A percentile compares a stretch with the other conserved stretches of the same genome.
phyloP scores from a whole-genome alignment of 2,113 vertebrate species.

The Zosterops japonicus region DNA sequence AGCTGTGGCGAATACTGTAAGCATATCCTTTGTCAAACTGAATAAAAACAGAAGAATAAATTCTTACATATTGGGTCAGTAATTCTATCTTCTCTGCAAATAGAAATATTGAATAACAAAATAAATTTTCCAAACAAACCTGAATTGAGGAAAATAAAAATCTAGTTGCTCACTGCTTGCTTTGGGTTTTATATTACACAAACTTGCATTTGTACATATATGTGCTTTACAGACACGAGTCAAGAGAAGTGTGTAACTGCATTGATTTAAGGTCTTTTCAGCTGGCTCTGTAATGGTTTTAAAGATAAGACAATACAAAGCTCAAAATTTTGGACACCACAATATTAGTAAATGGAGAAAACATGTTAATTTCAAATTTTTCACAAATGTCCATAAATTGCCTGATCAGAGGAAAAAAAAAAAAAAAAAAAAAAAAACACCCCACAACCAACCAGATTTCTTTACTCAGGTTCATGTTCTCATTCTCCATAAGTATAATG shows the following conservation, averaged over 20 bases:
- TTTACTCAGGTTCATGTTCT: background rate
- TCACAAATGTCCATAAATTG: background rate
- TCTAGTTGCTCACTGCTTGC: background rate
- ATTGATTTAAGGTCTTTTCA: background rate
- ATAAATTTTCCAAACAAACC: constrained; percentile 53
- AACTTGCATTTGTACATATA: background rate
- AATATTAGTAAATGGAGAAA: background rate
- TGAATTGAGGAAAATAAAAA: background rate
- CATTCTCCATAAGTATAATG: background rate
- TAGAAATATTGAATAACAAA: constrained; percentile 73
- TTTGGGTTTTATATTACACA: background rate
- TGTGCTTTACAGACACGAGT: background rate
- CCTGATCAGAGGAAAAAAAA: background rate
- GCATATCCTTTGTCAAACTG: constrained; percentile 98
- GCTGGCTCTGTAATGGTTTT: background rate
- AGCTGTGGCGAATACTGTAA: constrained; percentile 94
- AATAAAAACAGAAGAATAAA: constrained; percentile 50
- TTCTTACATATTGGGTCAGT: constrained; percentile 51
- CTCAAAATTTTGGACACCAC: background rate
- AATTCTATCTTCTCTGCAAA: constrained; percentile 65
- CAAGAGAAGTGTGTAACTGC: background rate
- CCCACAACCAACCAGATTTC: background rate
- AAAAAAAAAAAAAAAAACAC: background rate
- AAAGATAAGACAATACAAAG: background rate
- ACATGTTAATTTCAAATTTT: background rate